Percentiles rank a stretch among this genome's conserved stretches.
Evolutionary conservation across 30 jellyfish, hydroid and myxozoan species (phyloP).

Genomic region (Aurelia aurita complex sp. Pacific): DNA sequence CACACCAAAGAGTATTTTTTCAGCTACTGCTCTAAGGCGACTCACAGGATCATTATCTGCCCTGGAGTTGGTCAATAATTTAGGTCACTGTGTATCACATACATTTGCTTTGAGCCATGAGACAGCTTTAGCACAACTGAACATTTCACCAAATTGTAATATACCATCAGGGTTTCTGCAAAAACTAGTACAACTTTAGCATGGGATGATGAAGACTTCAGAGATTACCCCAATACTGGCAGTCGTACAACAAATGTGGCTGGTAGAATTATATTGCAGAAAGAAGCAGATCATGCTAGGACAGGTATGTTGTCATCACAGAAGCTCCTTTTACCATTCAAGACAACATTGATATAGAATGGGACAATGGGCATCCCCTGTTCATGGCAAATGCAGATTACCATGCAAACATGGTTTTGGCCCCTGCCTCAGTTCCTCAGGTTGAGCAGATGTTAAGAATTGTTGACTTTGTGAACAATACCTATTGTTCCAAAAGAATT

Average conservation of each 20-base stretch:
- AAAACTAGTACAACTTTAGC: conserved; percentile 14
- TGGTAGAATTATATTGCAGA: conserved; percentile 40
- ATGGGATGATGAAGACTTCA: conserved; percentile 60
- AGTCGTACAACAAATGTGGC: conserved; percentile 67
- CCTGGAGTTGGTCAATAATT: conserved; percentile 29
- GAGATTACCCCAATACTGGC: conserved; percentile 61
- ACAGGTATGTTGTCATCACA: no score
- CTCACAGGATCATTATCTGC: conserved; percentile 50
- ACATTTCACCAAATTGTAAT: background rate
- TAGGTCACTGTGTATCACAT: conserved; percentile 71
- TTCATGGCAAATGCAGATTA: no score
- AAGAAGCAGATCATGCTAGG: background rate
- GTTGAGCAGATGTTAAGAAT: no score
- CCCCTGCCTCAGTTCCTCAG: no score
- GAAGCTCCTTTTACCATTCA: no score
- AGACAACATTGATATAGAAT: no score
- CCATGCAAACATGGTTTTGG: no score
- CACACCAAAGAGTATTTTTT: conserved; percentile 61
- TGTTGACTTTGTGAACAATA: no score
- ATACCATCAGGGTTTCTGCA: conserved; percentile 7
- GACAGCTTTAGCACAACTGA: conserved; percentile 54
- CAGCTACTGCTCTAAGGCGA: conserved; percentile 64
- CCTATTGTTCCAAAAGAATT: no score
- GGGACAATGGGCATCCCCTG: no score
- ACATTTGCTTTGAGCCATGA: conserved; percentile 38